Conservation (phyloP, 1,140 invertebrate genomes). For the Anthonomus grandis region DNA sequence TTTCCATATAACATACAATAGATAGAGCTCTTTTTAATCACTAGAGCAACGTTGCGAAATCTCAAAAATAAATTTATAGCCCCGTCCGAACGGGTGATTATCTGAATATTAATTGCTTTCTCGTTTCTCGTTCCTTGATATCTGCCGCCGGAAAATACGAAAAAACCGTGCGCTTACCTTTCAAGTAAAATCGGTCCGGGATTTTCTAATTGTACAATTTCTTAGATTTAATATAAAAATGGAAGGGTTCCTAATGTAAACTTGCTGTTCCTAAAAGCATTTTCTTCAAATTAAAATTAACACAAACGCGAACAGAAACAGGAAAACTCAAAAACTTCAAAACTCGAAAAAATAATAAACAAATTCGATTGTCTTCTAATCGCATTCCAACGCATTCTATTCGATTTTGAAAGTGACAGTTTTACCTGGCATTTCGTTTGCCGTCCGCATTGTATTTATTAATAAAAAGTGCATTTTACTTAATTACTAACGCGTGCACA, state of each 20-base stretch:
- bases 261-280: slow-evolving; percentile 16
- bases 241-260: slow-evolving; percentile 20
- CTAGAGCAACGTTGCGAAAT: slow-evolving; percentile 14
- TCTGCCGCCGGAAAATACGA: slow-evolving; percentile 1
- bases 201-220: slow-evolving; percentile 6
- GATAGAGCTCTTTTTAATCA: neutral
- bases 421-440: too few relatives aligned
- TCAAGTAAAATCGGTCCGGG: neutral
- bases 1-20: slow-evolving; percentile 4
- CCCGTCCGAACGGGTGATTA: slow-evolving; percentile 1
- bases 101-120: slow-evolving; percentile 4
- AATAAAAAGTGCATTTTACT: too few relatives aligned
- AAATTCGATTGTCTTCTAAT: slow-evolving; percentile 25
- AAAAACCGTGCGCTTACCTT: slow-evolving; percentile 9
- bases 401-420: neutral
- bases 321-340: slow-evolving; percentile 23
- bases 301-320: slow-evolving; percentile 25
- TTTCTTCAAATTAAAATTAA: slow-evolving; percentile 20
- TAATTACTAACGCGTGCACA: too few relatives aligned
- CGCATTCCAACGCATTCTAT: slow-evolving; percentile 6
- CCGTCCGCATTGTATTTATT: too few relatives aligned
- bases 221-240: slow-evolving; percentile 20
- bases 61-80: slow-evolving; percentile 20
- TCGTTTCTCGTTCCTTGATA: slow-evolving; percentile 4
- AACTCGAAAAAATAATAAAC: slow-evolving; percentile 27